Evolutionary conservation across 2,113 vertebrate species (phyloP).

Genomic region (Lichenostomus cassidix): DNA sequence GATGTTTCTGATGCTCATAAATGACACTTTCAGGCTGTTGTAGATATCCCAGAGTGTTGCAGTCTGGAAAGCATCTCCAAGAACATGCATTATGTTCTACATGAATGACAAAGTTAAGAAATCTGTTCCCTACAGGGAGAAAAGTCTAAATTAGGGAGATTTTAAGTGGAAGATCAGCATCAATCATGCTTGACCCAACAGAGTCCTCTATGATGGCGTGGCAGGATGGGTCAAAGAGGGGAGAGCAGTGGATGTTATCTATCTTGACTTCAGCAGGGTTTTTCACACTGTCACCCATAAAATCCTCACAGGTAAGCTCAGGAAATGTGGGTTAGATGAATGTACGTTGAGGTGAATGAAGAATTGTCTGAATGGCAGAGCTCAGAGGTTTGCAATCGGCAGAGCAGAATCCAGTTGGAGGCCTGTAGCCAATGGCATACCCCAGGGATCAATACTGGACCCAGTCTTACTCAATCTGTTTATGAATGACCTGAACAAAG

Average conservation of each 20-base stretch:
- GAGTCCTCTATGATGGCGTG: not conserved
- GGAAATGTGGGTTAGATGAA: not conserved
- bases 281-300: not conserved
- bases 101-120: not conserved
- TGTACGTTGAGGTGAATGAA: not conserved
- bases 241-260: not conserved
- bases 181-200: not conserved
- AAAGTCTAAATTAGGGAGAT: not conserved
- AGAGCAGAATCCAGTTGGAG: not conserved
- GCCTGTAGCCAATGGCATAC: not conserved
- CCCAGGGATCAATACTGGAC: not conserved
- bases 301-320: not conserved
- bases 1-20: not conserved
- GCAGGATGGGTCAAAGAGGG: not conserved
- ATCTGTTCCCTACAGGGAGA: not conserved
- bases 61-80: not conserved
- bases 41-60: not conserved
- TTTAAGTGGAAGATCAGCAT: not conserved
- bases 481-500: fast-evolving
- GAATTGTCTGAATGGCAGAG: not conserved
- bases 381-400: not conserved
- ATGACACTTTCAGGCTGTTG: not conserved
- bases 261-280: fast-evolving
- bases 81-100: not conserved
- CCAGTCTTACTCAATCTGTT: not conserved